A percentile compares a stretch with the other conserved stretches of the same genome.
These are phyloP conservation scores for Phymorhynchus buccinoides DNA, from an alignment of 1,140 invertebrate species.

Conservation along the genomic window DNA sequence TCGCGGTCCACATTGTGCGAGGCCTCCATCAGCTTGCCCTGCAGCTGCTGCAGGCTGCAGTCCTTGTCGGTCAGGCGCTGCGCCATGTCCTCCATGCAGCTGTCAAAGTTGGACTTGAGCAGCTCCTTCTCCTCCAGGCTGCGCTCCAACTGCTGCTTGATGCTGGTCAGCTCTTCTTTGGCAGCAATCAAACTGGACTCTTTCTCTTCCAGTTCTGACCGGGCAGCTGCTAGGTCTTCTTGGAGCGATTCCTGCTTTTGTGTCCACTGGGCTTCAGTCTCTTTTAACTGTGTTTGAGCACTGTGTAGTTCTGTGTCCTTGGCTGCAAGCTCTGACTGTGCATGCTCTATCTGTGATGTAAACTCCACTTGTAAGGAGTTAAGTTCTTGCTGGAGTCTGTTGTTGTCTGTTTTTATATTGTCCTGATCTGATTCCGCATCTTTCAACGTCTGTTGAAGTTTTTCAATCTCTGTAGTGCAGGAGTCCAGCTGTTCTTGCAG, in stretches of 20 bases:
- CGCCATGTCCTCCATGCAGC: conserved; percentile 52
- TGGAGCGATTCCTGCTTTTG: not conserved
- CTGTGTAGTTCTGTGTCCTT: conserved; percentile 25
- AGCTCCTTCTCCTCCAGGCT: conserved; percentile 44
- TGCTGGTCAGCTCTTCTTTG: conserved; percentile 36
- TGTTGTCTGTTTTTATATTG: conserved; percentile 9
- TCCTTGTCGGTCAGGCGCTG: conserved; percentile 41
- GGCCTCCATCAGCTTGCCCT: conserved; percentile 37
- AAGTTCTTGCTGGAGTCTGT: not conserved
- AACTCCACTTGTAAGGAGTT: conserved; percentile 18
- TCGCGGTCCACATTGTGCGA: conserved; percentile 43
- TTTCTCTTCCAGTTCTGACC: conserved; percentile 44
- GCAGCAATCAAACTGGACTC: conserved; percentile 30
- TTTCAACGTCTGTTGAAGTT: conserved; percentile 21
- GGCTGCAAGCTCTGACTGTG: not conserved
- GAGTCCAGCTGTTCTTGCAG: conserved; percentile 33
- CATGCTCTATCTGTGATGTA: conserved; percentile 38
- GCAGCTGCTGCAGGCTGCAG: conserved; percentile 34
- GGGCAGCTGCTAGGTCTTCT: conserved; percentile 28
- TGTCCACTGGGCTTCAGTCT: not conserved
- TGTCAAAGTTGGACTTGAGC: conserved; percentile 54
- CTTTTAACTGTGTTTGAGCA: conserved; percentile 10
- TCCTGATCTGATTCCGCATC: conserved; percentile 22
- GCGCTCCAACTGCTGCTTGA: conserved; percentile 40
- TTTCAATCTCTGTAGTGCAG: conserved; percentile 28